These are phyloP conservation scores for Synergus laeviventris DNA, from an alignment of 2,888 invertebrate genomes.

Conservation along the genomic window DNA sequence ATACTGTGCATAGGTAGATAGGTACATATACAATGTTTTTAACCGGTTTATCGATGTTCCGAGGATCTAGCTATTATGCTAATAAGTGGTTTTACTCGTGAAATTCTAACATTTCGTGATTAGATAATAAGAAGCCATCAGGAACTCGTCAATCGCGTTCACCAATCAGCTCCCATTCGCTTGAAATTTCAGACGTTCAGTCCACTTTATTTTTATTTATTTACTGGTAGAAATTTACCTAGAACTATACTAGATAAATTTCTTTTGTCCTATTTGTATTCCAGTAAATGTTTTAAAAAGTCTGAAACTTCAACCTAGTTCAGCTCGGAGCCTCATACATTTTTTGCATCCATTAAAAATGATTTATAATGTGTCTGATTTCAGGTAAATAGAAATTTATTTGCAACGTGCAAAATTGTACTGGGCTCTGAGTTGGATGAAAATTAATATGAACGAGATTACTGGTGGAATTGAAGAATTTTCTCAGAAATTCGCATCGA, in stretches of 20 bases:
- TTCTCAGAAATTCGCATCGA: background rate
- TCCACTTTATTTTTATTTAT: no score
- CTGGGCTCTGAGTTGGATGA: background rate
- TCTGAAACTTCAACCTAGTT: no score
- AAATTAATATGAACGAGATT: background rate
- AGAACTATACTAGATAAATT: no score
- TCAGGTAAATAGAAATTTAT: background rate
- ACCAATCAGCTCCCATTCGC: no score
- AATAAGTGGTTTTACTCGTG: slow-evolving; percentile 16
- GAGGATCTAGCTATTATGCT: slow-evolving; percentile 61
- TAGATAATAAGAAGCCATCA: slow-evolving; percentile 1
- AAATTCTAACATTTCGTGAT: slow-evolving; percentile 3
- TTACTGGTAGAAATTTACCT: no score
- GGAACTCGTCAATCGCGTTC: slow-evolving; percentile 6
- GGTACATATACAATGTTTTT: slow-evolving; percentile 74
- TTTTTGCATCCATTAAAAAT: background rate
- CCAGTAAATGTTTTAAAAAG: no score
- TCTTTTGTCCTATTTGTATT: no score
- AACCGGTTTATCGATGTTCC: slow-evolving; percentile 74
- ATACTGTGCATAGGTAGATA: slow-evolving; percentile 70
- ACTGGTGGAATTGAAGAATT: background rate
- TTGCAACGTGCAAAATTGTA: background rate
- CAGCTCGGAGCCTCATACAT: background rate
- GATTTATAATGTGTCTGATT: background rate
- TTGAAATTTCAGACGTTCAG: no score